Percentiles rank a stretch among this genome's conserved stretches.
phyloP scores from a whole-genome alignment of 2,113 vertebrate species.

The Tenebrosternarchus preto region DNA sequence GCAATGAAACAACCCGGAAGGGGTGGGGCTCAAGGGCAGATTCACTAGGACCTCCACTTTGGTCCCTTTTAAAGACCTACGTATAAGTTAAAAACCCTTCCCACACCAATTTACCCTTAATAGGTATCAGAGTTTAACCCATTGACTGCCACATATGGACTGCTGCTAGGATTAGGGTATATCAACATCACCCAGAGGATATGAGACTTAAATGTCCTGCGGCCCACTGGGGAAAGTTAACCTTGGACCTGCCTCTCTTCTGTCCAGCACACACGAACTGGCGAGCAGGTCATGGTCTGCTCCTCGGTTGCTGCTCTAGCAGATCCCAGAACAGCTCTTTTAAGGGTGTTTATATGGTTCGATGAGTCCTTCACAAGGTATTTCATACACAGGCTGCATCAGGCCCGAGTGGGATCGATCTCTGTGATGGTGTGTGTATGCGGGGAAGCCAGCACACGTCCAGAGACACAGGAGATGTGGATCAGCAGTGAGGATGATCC shows the following conservation, averaged over 20 bases:
- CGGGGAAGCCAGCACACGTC: conserved; percentile 26
- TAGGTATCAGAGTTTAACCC: no score
- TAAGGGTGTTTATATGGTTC: conserved; percentile 53
- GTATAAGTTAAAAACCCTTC: no score
- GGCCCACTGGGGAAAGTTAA: no score
- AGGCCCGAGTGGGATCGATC: conserved; percentile 25
- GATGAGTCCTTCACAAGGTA: conserved; percentile 41
- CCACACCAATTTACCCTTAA: no score
- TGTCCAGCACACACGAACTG: conserved; percentile 44
- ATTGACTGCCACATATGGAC: no score
- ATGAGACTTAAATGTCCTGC: no score
- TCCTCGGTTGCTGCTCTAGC: conserved; percentile 26
- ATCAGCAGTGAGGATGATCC: conserved; percentile 43
- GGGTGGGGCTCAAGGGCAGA: no score
- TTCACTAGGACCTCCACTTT: no score
- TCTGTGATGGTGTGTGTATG: conserved; percentile 44
- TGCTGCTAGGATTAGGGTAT: no score
- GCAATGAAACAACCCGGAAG: no score
- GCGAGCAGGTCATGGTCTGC: conserved; percentile 31
- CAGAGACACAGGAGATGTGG: conserved; percentile 40
- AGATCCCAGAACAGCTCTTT: conserved; percentile 16
- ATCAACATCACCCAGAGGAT: no score
- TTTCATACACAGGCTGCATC: conserved; percentile 59
- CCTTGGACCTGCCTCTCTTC: neutral
- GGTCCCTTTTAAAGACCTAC: no score